Base-by-base conservation (phyloP, 1,140 invertebrate genomes). In the Trissolcus basalis region DNA sequence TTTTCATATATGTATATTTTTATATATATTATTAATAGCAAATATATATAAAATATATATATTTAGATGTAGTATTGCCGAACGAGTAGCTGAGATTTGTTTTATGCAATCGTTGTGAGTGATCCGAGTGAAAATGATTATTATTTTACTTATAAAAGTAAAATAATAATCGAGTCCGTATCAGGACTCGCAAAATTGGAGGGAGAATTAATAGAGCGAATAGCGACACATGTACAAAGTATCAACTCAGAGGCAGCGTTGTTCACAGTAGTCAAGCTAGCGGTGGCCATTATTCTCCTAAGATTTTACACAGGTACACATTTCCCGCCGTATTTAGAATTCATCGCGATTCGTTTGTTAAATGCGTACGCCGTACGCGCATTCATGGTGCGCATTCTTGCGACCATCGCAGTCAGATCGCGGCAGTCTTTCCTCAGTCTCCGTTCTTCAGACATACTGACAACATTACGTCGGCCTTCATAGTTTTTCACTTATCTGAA, bases 221-320 rank as follows among this genome's bases (percentile, higher is more conserved):
- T 47, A 91, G 88, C 77, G 86, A 86, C 73, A 88, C 90, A 16
- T 93, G 93, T 86, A 98, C 96, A 44, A 95, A 96, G 86, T 99
- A 99, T 90, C 93, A 95, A 81, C 91, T 99, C 60, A 94, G 93
- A 72, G 98, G 98, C 53, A 98, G 99, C 74, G 97, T 99, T 36
- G 97, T 99, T 35, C 98, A 99, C 88, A 98, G 96, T 84, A 98
- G 98, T 1, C 97, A 99, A 89, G 97, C 98, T 15, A 98, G 96
- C 80, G 94, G 94, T 45, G 97, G 97, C 14, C 97, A 98, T 85
- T 98, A 99, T 88, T 99, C 99, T 88, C 98, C 97, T n/a, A 99
- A 97, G 86, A 98, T 99, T 82, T 88, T 96, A 78, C 93, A 97
- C 82, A 94, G 93, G 94, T 93, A 87, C 82, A 55, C 2, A n/a